A percentile compares a stretch with the other conserved stretches of the same genome.
Evolutionary conservation across 2,113 vertebrate species (phyloP).

Genomic region (Crypturellus undulatus): DNA sequence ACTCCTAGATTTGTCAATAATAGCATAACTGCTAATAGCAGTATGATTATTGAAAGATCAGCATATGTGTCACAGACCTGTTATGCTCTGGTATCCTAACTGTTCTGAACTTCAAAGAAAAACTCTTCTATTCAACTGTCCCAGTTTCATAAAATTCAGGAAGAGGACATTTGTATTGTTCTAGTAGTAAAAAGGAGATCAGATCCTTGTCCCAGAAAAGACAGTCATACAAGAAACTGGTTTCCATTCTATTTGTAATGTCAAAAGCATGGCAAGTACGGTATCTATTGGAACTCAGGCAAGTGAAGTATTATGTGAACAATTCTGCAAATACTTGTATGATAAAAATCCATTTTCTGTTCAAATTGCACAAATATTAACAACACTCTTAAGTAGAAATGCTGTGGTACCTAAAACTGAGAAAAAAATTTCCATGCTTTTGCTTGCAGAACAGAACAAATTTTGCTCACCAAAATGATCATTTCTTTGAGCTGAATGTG

Average conservation of each 20-base stretch:
- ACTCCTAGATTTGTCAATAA: background rate
- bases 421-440: background rate
- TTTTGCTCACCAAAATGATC: background rate
- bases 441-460: background rate
- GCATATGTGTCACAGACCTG: background rate
- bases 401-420: background rate
- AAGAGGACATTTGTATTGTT: background rate
- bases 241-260: background rate
- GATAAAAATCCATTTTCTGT: background rate
- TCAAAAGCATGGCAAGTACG: background rate
- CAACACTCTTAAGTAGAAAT: background rate
- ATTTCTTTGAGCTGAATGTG: background rate
- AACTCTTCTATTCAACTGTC: background rate
- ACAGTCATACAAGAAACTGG: background rate
- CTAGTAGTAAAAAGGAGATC: background rate
- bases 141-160: background rate
- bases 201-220: background rate
- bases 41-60: background rate
- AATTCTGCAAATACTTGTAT: background rate
- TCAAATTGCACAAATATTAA: background rate
- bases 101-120: background rate
- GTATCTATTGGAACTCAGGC: background rate
- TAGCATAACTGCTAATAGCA: background rate
- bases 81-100: background rate
- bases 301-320: background rate